Base-by-base conservation (phyloP, 2,888 invertebrate genomes). In the Agonopterix heracliana region DNA sequence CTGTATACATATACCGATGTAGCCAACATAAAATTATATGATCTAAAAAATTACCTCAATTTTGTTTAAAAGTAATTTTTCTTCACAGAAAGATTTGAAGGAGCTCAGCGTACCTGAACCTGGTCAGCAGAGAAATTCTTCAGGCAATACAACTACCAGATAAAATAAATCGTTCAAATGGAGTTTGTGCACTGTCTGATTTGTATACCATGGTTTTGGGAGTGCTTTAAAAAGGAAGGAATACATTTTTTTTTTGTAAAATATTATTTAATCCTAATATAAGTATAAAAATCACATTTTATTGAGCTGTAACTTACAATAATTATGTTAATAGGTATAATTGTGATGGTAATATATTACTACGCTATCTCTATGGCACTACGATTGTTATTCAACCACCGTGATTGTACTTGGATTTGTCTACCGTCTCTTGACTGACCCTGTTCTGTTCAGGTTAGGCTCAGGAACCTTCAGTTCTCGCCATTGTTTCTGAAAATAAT, bases 391-490 rank as follows among this genome's bases (percentile, higher is more conserved):
- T 26, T 26, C 12, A n/a, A 13, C 41, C 10, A 12, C 41, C 12
- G 13, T 41, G 7, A 5, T n/a, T 13, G 41, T 41, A 41, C 41
- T 12, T 11, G 3, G 3, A n/a, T 41, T 9, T 12, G 12, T 35
- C 50, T 64, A 59, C 53, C 65, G 59, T 47, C 63, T 63, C 55
- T 66, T 67, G 41, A 63, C 56, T 2, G 70, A 65, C 12, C 60
- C 64, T 2, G 57, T 57, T 54, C 75, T 61, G 52, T 59, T 69
- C 12, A 73, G 52, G 45, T 64, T 75, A 2, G 81, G 74, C 50
- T 85, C 86, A 9, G 81, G 79, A 53, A 87, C 83, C 69, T 81
- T 84, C 13, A 87, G 60, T 57, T 87, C 87, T 14, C 78, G 76
- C 88, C 88, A 88, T 72, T 86, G 77, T 78, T 83, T 87, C 88